Percentiles rank a stretch among this genome's conserved stretches.
phyloP scores from a whole-genome alignment of 1,140 invertebrate genomes.

The Lineus longissimus region DNA sequence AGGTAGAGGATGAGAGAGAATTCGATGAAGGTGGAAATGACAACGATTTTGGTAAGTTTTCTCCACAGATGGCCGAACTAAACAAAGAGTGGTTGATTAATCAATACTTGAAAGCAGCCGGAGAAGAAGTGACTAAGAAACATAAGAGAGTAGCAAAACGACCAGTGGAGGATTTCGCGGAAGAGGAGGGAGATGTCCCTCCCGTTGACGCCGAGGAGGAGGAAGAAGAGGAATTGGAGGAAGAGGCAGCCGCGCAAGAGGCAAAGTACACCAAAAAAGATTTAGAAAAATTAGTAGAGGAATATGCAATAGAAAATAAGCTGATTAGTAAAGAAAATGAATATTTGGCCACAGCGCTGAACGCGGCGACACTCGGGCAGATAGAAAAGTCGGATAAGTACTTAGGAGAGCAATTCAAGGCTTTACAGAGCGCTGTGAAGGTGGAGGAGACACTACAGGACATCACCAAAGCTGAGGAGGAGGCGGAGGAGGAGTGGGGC shows the following conservation, averaged over 20 bases:
- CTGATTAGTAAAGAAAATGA: conserved; percentile 4
- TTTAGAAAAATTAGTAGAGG: background rate
- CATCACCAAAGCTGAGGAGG: background rate
- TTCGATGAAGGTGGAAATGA: background rate
- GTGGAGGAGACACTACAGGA: conserved; percentile 5
- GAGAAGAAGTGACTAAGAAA: too few relatives aligned
- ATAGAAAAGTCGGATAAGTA: background rate
- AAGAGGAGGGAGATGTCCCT: background rate
- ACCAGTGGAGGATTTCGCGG: background rate
- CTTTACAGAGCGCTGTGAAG: background rate
- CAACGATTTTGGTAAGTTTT: too few relatives aligned
- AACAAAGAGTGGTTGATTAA: too few relatives aligned
- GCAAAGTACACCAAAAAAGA: background rate
- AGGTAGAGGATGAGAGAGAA: background rate
- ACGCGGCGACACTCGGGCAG: conserved; percentile 1
- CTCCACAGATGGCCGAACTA: too few relatives aligned
- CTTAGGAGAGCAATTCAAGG: background rate
- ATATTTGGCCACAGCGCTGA: background rate
- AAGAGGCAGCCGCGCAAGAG: background rate
- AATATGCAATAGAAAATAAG: background rate
- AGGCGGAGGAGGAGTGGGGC: background rate
- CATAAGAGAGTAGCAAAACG: too few relatives aligned
- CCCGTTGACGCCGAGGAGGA: background rate
- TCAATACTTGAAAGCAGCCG: too few relatives aligned
- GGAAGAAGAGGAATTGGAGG: background rate